These are phyloP conservation scores for Dynastes maya DNA, from an alignment of 2,888 invertebrate species.

Conservation along the genomic window DNA sequence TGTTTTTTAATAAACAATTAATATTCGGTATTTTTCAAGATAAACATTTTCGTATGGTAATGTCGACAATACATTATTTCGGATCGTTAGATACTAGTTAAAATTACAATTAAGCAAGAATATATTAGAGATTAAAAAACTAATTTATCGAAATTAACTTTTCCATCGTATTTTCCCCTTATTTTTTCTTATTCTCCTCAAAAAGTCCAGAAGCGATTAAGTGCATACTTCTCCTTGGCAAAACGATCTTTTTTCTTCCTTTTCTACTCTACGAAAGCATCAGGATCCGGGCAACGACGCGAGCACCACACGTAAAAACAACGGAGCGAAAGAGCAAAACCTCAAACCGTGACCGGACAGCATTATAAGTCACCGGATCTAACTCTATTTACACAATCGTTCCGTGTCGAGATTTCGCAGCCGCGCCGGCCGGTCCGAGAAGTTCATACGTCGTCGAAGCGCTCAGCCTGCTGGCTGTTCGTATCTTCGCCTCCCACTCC, in stretches of 20 bases:
- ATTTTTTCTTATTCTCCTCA: too few species aligned
- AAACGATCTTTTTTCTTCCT: background rate
- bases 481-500: background rate
- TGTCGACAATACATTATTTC: too few species aligned
- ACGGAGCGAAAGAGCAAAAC: constrained; percentile 16
- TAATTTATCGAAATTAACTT: too few species aligned
- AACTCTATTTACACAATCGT: constrained; percentile 23
- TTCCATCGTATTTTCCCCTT: too few species aligned
- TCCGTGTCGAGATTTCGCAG: constrained; percentile 24
- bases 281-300: too few species aligned
- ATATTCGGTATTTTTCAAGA: too few species aligned
- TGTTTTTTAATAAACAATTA: too few species aligned
- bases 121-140: too few species aligned
- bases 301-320: constrained; percentile 18
- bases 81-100: too few species aligned
- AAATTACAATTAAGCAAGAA: too few species aligned
- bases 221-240: background rate
- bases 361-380: constrained; percentile 35
- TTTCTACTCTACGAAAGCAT: background rate
- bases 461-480: background rate
- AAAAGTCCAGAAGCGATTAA: background rate
- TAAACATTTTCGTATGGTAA: too few species aligned
- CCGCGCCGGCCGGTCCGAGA: background rate
- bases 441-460: background rate
- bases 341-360: constrained; percentile 35